These are phyloP conservation scores for Halcyon chelicuti DNA, from an alignment of 2,797 vertebrate species.

Conservation along the genomic window DNA sequence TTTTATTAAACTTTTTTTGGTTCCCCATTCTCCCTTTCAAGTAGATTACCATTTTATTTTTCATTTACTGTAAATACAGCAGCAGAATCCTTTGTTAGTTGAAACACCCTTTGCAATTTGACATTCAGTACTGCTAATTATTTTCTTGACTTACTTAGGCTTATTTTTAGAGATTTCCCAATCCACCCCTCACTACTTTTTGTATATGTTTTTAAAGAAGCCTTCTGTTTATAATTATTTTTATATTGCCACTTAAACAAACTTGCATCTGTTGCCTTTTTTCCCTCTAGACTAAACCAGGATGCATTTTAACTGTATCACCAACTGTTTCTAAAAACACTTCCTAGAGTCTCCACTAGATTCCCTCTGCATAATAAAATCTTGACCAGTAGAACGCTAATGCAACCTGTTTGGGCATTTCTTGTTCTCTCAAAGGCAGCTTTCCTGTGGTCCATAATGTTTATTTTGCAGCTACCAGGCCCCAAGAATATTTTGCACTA, in stretches of 20 bases:
- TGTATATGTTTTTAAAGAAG: conserved; percentile 39
- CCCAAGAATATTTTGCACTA: conserved; percentile 63
- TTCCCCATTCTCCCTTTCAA: neutral
- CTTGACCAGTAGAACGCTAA: conserved; percentile 30
- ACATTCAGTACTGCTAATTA: conserved; percentile 2
- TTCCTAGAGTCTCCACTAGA: neutral
- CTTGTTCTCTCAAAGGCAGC: conserved; percentile 37
- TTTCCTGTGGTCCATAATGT: conserved; percentile 21
- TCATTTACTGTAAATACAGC: neutral
- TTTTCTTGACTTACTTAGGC: conserved; percentile 28
- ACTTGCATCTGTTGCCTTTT: conserved; percentile 57
- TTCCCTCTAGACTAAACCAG: conserved; percentile 12
- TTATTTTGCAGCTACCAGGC: conserved; percentile 27
- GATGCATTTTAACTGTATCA: conserved; percentile 57
- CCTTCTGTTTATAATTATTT: conserved; percentile 70
- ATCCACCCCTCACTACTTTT: neutral
- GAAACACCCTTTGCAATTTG: neutral
- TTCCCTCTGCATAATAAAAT: neutral
- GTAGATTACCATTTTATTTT: neutral
- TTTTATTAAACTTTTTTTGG: neutral
- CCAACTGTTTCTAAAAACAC: conserved; percentile 53
- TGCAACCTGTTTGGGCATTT: conserved; percentile 22
- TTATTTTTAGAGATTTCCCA: conserved; percentile 47
- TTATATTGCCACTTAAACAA: conserved; percentile 51
- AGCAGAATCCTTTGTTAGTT: neutral